Percentiles rank a stretch among this genome's conserved stretches.
Conservation (phyloP, 2,113 vertebrate species). For the Toxotes jaculatrix region DNA sequence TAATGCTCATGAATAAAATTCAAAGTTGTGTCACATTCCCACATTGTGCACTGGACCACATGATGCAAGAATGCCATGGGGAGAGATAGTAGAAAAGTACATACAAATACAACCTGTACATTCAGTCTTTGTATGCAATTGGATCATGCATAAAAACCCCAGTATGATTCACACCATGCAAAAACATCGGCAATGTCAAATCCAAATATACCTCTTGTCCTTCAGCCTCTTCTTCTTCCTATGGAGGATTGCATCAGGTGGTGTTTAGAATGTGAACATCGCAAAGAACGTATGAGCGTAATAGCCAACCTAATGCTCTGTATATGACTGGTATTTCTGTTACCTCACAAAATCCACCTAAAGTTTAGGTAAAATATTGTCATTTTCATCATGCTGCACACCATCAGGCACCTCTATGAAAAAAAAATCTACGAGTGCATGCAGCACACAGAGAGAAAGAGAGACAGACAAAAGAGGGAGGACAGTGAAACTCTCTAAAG, state of each 20-base stretch:
- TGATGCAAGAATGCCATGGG: conserved; percentile 2
- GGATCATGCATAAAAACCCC: conserved; percentile 49
- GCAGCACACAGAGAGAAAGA: conserved; percentile 55
- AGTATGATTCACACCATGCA: conserved; percentile 61
- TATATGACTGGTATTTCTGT: background rate
- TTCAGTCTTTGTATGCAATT: conserved; percentile 20
- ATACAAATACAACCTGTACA: background rate
- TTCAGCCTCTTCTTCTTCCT: conserved; percentile 83
- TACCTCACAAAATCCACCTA: conserved; percentile 39
- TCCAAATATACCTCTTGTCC: conserved; percentile 79
- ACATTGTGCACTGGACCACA: conserved; percentile 14
- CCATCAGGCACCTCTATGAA: conserved; percentile 40
- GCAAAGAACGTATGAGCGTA: background rate
- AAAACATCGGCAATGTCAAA: conserved; percentile 4
- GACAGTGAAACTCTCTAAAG: conserved; percentile 4
- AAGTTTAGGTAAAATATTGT: conserved; percentile 11
- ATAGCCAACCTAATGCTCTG: background rate
- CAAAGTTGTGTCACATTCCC: conserved; percentile 1
- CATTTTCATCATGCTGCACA: conserved; percentile 58
- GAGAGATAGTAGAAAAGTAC: conserved; percentile 17
- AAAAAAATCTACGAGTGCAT: conserved; percentile 54
- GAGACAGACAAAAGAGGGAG: background rate
- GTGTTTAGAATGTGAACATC: conserved; percentile 25
- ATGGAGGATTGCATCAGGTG: conserved; percentile 53
- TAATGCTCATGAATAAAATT: conserved; percentile 1